Conservation (phyloP, 1,140 invertebrate genomes). For the Scaptodrosophila lebanonensis region DNA sequence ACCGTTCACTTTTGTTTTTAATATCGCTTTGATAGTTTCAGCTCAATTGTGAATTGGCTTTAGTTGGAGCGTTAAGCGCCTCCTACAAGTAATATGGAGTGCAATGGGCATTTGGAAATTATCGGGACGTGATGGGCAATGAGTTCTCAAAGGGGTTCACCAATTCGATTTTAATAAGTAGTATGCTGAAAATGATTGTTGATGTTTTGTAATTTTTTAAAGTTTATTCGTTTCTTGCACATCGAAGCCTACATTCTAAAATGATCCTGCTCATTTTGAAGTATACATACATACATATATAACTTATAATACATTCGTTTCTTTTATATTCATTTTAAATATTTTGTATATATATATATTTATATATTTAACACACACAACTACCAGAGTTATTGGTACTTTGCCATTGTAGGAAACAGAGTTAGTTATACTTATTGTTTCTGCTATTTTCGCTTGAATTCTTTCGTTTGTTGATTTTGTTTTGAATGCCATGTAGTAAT, state of each 20-base stretch:
- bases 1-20: too few relatives aligned
- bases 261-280: conserved; percentile 49
- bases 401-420: conserved; percentile 71
- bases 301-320: conserved; percentile 71
- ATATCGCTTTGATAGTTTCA: too few relatives aligned
- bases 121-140: too few relatives aligned
- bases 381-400: conserved; percentile 70
- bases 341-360: conserved; percentile 57
- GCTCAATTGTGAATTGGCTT: too few relatives aligned
- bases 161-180: too few relatives aligned
- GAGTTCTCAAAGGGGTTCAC: too few relatives aligned
- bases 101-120: too few relatives aligned
- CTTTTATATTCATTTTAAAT: conserved; percentile 48
- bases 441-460: conserved; percentile 41
- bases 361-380: conserved; percentile 53
- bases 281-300: conserved; percentile 33
- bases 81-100: too few relatives aligned
- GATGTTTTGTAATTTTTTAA: conserved; percentile 53
- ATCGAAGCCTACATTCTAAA: conserved; percentile 69
- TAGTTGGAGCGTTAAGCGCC: too few relatives aligned
- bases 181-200: conserved; percentile 1
- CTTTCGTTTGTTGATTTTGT: conserved; percentile 21
- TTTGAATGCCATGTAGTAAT: conserved; percentile 46
- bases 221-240: conserved; percentile 72
- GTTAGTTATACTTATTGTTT: conserved; percentile 73